Percentiles rank a stretch among this genome's conserved stretches.
phyloP scores from a whole-genome alignment of 2,888 invertebrate genomes.

The Zele albiditarsus region DNA sequence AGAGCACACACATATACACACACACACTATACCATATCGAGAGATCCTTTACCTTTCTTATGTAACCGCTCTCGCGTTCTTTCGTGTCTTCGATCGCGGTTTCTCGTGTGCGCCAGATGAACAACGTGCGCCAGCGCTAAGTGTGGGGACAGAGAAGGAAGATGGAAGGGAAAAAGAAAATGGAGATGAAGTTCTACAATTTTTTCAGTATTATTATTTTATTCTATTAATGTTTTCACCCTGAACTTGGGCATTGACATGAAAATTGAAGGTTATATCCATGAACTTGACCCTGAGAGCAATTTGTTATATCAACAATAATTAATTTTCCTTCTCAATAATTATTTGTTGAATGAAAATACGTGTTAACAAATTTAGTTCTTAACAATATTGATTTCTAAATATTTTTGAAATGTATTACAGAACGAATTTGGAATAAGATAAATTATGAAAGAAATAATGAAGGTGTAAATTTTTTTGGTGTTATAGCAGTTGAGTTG shows the following conservation, averaged over 20 bases:
- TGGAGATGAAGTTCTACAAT: neutral
- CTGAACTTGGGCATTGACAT: neutral
- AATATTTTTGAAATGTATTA: too few relatives aligned
- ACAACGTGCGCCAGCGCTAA: neutral
- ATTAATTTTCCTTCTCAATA: neutral
- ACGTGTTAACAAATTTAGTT: too few relatives aligned
- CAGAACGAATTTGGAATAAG: too few relatives aligned
- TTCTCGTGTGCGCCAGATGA: conserved; percentile 40
- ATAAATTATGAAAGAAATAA: too few relatives aligned
- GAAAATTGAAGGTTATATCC: neutral
- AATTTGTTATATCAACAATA: neutral
- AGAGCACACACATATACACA: conserved; percentile 53
- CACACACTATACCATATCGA: conserved; percentile 3
- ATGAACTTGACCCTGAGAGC: conserved; percentile 23
- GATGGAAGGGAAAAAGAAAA: conserved; percentile 25
- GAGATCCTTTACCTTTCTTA: conserved; percentile 67
- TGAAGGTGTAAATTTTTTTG: too few relatives aligned
- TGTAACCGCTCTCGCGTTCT: conserved; percentile 63
- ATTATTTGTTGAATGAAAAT: neutral
- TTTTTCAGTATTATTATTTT: neutral
- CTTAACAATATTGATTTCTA: too few relatives aligned
- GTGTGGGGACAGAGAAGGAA: conserved; percentile 40
- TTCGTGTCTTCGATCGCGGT: conserved; percentile 65
- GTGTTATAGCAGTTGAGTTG: neutral
- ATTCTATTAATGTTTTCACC: conserved; percentile 17